phyloP scores from a whole-genome alignment of 64 coral and sea anemone genomes.

The Montipora foliosa region DNA sequence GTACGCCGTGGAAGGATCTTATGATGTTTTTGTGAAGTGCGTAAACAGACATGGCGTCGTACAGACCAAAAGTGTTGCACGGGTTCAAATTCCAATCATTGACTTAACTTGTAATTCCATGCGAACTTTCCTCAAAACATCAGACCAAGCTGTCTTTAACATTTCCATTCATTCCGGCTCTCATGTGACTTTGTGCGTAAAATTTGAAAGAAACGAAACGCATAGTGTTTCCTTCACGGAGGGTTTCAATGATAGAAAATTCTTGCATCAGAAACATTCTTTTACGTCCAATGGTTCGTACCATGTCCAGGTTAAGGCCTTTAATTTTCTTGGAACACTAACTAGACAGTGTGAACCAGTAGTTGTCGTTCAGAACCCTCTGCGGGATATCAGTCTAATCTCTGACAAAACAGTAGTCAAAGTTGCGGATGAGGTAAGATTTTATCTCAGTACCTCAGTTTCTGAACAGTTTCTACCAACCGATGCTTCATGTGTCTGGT shows the following conservation, averaged over 20 bases:
- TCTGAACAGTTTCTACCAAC: background rate
- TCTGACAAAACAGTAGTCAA: background rate
- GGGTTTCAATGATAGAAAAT: background rate
- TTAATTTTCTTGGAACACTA: conserved; percentile 1
- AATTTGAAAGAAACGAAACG: conserved; percentile 6
- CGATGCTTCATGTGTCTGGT: conserved; percentile 8
- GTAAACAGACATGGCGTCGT: conserved; percentile 37
- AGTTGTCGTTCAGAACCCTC: conserved; percentile 39
- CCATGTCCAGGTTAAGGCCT: background rate
- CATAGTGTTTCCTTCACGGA: background rate
- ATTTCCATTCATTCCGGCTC: conserved; percentile 23
- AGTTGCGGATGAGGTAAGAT: background rate
- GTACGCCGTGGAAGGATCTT: conserved; percentile 32
- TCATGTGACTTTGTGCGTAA: background rate
- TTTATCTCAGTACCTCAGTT: background rate
- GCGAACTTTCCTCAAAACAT: background rate
- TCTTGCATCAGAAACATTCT: conserved; percentile 7
- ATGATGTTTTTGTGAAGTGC: conserved; percentile 21
- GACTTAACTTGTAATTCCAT: conserved; percentile 22
- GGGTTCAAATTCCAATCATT: conserved; percentile 50
- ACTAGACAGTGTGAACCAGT: background rate
- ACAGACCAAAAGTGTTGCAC: background rate
- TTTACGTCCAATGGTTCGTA: background rate
- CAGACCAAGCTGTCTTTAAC: background rate
- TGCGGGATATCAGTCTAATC: background rate